Percentiles rank a stretch among this genome's conserved stretches.
Conservation (phyloP, 2,797 vertebrate species). For the Platalea minor region DNA sequence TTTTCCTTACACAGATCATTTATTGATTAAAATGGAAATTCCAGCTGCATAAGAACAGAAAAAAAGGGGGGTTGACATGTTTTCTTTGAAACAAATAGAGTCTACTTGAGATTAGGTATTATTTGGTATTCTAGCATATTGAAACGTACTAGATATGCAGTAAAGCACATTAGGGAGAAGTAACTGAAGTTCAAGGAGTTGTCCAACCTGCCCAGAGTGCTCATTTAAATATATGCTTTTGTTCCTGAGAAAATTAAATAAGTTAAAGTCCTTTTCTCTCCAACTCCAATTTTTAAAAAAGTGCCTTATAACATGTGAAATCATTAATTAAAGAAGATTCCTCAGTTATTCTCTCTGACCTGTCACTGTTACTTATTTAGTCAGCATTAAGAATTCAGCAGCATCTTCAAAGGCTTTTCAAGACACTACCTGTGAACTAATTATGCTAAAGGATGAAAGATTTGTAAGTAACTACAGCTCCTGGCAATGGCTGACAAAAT, state of each 20-base stretch:
- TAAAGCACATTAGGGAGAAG: not conserved
- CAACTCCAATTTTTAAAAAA: not conserved
- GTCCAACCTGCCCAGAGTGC: not conserved
- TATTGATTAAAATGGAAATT: not conserved
- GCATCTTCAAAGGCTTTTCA: slow-evolving; percentile 13
- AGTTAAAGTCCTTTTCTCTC: not conserved
- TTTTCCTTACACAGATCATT: not conserved
- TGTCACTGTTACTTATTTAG: slow-evolving; percentile 39
- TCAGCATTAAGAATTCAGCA: slow-evolving; percentile 30
- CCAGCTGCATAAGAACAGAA: not conserved
- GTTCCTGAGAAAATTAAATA: slow-evolving; percentile 2
- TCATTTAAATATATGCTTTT: not conserved
- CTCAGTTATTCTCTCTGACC: slow-evolving; percentile 33
- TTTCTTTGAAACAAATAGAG: not conserved
- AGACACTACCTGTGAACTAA: slow-evolving; percentile 25
- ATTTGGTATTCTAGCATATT: not conserved
- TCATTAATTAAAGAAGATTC: slow-evolving; percentile 42
- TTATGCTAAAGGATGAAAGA: not conserved
- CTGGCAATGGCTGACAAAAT: not conserved
- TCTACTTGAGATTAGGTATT: not conserved
- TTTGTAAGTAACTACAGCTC: not conserved
- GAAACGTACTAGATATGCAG: not conserved
- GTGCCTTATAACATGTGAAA: not conserved
- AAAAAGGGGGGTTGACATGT: not conserved
- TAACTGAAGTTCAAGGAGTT: not conserved